These are phyloP conservation scores for Sebastes paucispinis DNA, from an alignment of 2,797 vertebrate species.

Conservation along the genomic window DNA sequence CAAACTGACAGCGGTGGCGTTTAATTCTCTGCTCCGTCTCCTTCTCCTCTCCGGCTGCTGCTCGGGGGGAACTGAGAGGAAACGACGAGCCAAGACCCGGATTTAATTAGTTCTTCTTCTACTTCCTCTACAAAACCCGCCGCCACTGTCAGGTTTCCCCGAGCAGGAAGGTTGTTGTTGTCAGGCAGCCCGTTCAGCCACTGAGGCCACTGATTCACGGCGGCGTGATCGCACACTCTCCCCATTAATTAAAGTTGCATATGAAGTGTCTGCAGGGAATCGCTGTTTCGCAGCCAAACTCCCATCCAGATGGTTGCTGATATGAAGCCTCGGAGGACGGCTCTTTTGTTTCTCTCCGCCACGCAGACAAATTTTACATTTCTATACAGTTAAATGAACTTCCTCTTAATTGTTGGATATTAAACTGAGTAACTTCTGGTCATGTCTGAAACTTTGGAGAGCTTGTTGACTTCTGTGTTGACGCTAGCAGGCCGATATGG, in stretches of 20 bases:
- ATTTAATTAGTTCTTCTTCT: slow-evolving; percentile 63
- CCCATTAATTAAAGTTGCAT: slow-evolving; percentile 71
- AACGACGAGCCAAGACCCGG: slow-evolving; percentile 29
- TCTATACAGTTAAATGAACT: slow-evolving; percentile 37
- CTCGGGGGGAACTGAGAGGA: slow-evolving; percentile 22
- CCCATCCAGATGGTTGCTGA: slow-evolving; percentile 68
- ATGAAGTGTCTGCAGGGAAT: slow-evolving; percentile 60
- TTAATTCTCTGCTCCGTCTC: slow-evolving; percentile 44
- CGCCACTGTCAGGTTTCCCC: slow-evolving; percentile 39
- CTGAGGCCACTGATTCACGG: slow-evolving; percentile 47
- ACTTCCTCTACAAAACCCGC: not conserved
- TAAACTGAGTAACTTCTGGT: slow-evolving; percentile 28
- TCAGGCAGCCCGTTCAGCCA: slow-evolving; percentile 9
- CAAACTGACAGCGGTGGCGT: slow-evolving; percentile 1
- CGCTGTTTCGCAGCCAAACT: slow-evolving; percentile 37
- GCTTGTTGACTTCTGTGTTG: not conserved
- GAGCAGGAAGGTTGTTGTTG: slow-evolving; percentile 61
- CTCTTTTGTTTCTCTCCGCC: slow-evolving; percentile 40
- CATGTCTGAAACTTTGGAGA: slow-evolving; percentile 35
- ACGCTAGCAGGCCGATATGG: not conserved
- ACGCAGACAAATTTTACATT: not conserved
- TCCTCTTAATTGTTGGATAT: slow-evolving; percentile 50
- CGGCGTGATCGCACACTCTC: slow-evolving; percentile 51
- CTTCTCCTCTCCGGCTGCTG: not conserved
- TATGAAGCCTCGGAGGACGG: slow-evolving; percentile 48